Evolutionary conservation across 2,113 vertebrate species (phyloP).

Genomic region (Eurystomus gularis): DNA sequence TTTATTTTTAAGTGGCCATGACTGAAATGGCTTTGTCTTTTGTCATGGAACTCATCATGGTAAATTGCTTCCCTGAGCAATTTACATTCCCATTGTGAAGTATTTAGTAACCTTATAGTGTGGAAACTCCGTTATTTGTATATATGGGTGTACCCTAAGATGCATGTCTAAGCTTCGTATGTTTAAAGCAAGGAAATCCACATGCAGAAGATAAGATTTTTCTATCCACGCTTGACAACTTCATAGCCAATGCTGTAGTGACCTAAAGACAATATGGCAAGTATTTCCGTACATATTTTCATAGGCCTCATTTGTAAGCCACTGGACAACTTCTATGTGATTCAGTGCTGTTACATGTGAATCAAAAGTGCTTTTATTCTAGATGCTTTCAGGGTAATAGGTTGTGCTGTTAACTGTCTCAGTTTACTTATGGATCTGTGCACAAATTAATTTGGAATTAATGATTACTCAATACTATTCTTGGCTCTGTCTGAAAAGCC

Average conservation of each 20-base stretch:
- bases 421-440: not conserved
- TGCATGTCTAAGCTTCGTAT: not conserved
- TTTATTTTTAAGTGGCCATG: rapidly evolving
- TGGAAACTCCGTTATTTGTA: not conserved
- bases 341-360: not conserved
- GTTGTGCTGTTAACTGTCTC: not conserved
- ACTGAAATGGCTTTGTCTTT: not conserved
- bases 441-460: not conserved
- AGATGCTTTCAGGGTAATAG: not conserved
- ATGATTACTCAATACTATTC: not conserved
- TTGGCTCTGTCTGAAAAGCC: not conserved
- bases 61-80: not conserved
- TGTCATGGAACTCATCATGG: not conserved
- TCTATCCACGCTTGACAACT: not conserved
- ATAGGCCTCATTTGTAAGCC: not conserved
- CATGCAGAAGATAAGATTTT: not conserved
- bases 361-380: not conserved
- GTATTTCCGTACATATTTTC: not conserved
- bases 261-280: not conserved
- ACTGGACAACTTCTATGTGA: not conserved
- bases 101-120: not conserved
- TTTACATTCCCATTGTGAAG: not conserved
- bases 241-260: not conserved
- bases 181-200: not conserved
- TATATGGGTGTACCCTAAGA: not conserved